phyloP scores from a whole-genome alignment of 2,888 invertebrate species.

The Chloroclystis v-ata region DNA sequence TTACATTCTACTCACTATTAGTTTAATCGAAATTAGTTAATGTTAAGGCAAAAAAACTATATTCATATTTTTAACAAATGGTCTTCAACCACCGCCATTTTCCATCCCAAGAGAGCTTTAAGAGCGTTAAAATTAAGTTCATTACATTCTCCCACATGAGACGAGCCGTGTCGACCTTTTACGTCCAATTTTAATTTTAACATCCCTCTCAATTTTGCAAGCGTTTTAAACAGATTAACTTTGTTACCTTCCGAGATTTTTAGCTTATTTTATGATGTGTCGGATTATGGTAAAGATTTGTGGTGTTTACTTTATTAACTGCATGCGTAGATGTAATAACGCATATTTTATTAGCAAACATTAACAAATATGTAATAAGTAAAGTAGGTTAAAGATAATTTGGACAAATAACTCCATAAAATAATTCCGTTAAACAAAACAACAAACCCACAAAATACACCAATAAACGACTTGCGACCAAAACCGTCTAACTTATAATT shows the following conservation, averaged over 20 bases:
- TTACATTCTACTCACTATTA: too few species aligned
- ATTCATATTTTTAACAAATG: too few species aligned
- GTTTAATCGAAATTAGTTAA: too few species aligned
- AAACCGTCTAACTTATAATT: constrained; percentile 24
- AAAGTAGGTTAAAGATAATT: too few species aligned
- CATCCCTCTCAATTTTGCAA: constrained; percentile 29
- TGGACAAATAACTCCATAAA: too few species aligned
- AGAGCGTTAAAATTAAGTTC: constrained; percentile 51
- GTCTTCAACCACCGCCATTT: not conserved
- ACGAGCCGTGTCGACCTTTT: constrained; percentile 36
- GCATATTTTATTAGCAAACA: too few species aligned
- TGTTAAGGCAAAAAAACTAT: too few species aligned
- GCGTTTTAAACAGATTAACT: constrained; percentile 24
- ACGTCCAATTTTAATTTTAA: constrained; percentile 44
- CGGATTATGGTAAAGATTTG: not conserved
- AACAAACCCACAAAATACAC: too few species aligned
- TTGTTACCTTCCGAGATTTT: constrained; percentile 13
- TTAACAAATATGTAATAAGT: too few species aligned
- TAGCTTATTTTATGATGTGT: not conserved
- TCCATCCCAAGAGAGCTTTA: constrained; percentile 17
- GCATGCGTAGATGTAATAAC: too few species aligned
- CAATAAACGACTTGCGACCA: constrained; percentile 5
- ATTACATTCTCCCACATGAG: constrained; percentile 39
- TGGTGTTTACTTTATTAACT: too few species aligned
- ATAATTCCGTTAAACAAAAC: too few species aligned